These are phyloP conservation scores for Drosophila paracracens DNA, from an alignment of 2,888 invertebrate genomes.

Conservation along the genomic window DNA sequence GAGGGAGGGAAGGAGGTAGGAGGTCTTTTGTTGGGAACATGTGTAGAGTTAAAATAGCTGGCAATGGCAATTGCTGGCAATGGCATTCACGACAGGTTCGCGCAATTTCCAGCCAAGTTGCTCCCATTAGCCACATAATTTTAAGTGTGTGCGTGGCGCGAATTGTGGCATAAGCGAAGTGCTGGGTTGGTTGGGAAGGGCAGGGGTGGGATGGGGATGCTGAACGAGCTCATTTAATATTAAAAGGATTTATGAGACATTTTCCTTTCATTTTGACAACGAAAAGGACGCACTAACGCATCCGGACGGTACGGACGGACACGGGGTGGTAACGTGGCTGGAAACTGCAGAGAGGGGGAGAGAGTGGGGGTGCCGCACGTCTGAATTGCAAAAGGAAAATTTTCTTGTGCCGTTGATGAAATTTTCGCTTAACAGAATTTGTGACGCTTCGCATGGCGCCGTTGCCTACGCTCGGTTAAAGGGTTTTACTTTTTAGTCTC, in stretches of 20 bases:
- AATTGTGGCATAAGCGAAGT: slow-evolving; percentile 22
- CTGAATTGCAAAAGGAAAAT: slow-evolving; percentile 72
- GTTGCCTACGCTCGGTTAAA: slow-evolving; percentile 71
- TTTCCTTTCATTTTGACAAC: slow-evolving; percentile 83
- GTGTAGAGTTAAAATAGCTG: slow-evolving; percentile 53
- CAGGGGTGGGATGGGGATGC: slow-evolving; percentile 10
- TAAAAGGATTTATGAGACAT: slow-evolving; percentile 84
- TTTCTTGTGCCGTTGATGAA: slow-evolving; percentile 74
- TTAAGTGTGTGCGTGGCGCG: slow-evolving; percentile 76
- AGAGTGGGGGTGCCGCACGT: slow-evolving; percentile 22
- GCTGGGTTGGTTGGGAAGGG: neutral
- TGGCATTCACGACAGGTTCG: slow-evolving; percentile 63
- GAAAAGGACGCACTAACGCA: slow-evolving; percentile 49
- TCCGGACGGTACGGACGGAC: slow-evolving; percentile 25
- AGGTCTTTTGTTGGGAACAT: slow-evolving; percentile 36
- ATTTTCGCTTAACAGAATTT: slow-evolving; percentile 82
- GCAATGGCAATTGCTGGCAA: slow-evolving; percentile 25
- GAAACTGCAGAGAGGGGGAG: neutral
- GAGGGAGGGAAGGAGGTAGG: neutral
- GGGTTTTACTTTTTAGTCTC: slow-evolving; percentile 76
- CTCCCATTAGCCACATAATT: slow-evolving; percentile 80
- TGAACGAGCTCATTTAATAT: slow-evolving; percentile 82
- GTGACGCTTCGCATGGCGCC: slow-evolving; percentile 67
- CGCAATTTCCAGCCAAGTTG: slow-evolving; percentile 80
- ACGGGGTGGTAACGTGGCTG: neutral